Evolutionary conservation across 2,888 invertebrate genomes (phyloP), one percentile per base, ranked within the genome.

Genomic region (Caenorhabditis wallacei): DNA sequence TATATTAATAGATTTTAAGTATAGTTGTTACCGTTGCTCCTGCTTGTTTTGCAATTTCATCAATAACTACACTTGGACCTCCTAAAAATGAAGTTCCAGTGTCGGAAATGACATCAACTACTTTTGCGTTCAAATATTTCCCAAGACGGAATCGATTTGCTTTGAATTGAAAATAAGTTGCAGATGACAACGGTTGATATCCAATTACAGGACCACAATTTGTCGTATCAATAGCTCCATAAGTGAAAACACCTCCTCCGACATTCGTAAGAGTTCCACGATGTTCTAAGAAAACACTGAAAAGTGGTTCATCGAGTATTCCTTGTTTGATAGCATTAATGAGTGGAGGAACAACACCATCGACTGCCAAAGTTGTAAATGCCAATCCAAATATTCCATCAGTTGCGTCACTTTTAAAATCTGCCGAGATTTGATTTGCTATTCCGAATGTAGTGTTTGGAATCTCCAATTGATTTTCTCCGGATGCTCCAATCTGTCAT

Each of bases 321-420:
- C 88, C 71, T 93, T 98, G 97, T 61, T 94, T 93, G 82, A 96
- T 94, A 96, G 98, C 96, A 92, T 95, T 95, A 93, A 97, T 95
- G 93, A 98, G 97, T 66, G 97, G 96, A 0, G 98, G 97, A 56
- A 94, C 93, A 63, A 98, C 97, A 76, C 95, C 95, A 93, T 97
- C 97, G 81, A 98, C 97, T 0, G 98, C 94, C 91, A 99, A 97
- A 24, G 94, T 95, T 88, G 94, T 94, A 85, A 88, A 86, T 24
- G 87, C 84, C 51, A 89, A 80, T 80, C 87, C 88, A 74, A 89
- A 87, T 68, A 89, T 88, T 54, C 88, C 88, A 59, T 88, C 88
- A 30, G 87, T 76, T 54, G 85, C 80, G 69, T 85, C 85, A 18
- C 71, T 76, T 70, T 83, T 82, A 82, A 88, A 88, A 66, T 85